These are phyloP conservation scores for Ciconia maguari DNA, from an alignment of 2,113 vertebrate species.

Conservation along the genomic window DNA sequence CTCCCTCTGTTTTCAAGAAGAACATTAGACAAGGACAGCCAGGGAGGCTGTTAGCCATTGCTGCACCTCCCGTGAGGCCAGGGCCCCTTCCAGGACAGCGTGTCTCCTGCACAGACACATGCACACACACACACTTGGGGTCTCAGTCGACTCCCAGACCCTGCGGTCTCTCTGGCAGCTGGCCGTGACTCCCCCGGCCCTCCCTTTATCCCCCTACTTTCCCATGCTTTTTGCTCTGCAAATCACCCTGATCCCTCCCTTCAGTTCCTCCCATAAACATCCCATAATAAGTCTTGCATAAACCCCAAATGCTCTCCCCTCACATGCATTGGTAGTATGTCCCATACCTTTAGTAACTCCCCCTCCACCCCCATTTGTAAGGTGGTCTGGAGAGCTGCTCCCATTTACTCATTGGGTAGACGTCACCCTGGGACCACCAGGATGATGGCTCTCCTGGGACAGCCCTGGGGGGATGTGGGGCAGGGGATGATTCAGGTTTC, in stretches of 20 bases:
- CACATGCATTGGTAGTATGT: fast-evolving
- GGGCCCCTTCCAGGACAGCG: not conserved
- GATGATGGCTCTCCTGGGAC: not conserved
- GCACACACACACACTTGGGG: fast-evolving
- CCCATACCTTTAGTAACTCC: not conserved
- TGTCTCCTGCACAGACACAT: not conserved
- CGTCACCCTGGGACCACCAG: not conserved
- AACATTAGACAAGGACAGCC: not conserved
- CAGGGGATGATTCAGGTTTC: fast-evolving
- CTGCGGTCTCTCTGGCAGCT: not conserved
- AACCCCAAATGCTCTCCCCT: not conserved
- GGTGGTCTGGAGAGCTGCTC: not conserved
- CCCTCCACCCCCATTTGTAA: not conserved
- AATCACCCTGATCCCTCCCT: not conserved
- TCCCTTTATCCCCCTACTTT: not conserved
- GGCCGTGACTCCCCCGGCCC: not conserved
- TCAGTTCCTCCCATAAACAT: not conserved
- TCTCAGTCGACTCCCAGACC: not conserved
- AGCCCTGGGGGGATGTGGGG: fast-evolving
- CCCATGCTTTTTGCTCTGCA: not conserved
- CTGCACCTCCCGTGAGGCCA: not conserved
- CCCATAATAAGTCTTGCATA: not conserved
- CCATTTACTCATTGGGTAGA: fast-evolving
- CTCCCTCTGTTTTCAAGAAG: not conserved
- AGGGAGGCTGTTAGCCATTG: not conserved